phyloP scores from a whole-genome alignment of 2,888 invertebrate genomes.

The Adelphocoris suturalis region DNA sequence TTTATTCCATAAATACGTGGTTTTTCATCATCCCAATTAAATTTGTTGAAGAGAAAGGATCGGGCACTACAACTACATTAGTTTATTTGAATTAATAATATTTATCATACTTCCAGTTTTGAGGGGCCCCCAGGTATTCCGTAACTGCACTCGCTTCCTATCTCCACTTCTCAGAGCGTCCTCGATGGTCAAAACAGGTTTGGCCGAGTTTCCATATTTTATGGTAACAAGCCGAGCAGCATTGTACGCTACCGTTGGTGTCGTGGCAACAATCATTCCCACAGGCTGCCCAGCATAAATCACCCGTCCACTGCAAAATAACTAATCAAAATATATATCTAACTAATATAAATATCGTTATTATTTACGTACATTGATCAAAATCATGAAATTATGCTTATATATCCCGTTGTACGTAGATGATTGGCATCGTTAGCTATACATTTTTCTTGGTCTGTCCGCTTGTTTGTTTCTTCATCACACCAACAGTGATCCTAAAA shows the following conservation, averaged over 20 bases:
- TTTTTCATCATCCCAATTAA: too few relatives aligned
- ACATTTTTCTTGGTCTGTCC: too few relatives aligned
- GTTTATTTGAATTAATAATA: background rate
- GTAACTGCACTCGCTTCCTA: slow-evolving; percentile 55
- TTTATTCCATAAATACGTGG: too few relatives aligned
- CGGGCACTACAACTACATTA: too few relatives aligned
- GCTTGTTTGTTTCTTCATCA: too few relatives aligned
- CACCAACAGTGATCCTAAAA: too few relatives aligned
- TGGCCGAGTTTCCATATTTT: slow-evolving; percentile 79
- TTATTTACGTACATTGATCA: too few relatives aligned
- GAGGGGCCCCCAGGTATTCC: background rate
- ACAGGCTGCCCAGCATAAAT: slow-evolving; percentile 86
- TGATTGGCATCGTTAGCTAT: too few relatives aligned
- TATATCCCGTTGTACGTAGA: too few relatives aligned
- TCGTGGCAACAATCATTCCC: slow-evolving; percentile 86
- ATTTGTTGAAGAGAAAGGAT: too few relatives aligned
- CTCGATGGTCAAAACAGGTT: slow-evolving; percentile 74
- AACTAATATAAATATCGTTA: too few relatives aligned
- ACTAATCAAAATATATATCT: slow-evolving; percentile 70
- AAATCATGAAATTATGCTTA: too few relatives aligned
- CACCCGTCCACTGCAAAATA: slow-evolving; percentile 78
- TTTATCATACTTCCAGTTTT: slow-evolving; percentile 17
- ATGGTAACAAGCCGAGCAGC: slow-evolving; percentile 83
- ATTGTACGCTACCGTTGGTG: slow-evolving; percentile 81
- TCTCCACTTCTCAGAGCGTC: slow-evolving; percentile 75